phyloP scores from a whole-genome alignment of 2,797 vertebrate genomes.

The Silurus lanzhouensis region DNA sequence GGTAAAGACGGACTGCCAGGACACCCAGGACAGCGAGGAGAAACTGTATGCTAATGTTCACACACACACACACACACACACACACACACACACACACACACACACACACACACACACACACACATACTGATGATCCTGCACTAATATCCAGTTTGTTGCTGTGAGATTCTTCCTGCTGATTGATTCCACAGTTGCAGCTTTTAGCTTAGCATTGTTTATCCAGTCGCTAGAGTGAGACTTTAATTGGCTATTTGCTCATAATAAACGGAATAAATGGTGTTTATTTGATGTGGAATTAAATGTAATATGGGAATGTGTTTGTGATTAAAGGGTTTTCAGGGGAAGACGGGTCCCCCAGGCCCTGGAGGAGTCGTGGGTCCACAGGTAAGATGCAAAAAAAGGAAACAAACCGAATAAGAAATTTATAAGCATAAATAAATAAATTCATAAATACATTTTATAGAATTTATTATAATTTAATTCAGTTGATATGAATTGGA shows the following conservation, averaged over 20 bases:
- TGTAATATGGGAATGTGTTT: constrained; percentile 41
- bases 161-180: neutral
- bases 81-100: too few relatives aligned
- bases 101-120: too few relatives aligned
- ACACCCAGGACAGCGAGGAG: constrained; percentile 94
- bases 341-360: constrained; percentile 96
- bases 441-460: too few relatives aligned
- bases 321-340: constrained; percentile 91
- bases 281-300: neutral
- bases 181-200: neutral
- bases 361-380: constrained; percentile 97
- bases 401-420: too few relatives aligned
- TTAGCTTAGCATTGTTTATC: neutral
- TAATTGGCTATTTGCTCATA: constrained; percentile 1
- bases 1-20: constrained; percentile 96
- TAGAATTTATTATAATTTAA: neutral
- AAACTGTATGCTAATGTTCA: constrained; percentile 84
- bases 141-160: neutral
- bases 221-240: neutral
- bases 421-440: too few relatives aligned
- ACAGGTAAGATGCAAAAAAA: constrained; percentile 76
- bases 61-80: too few relatives aligned
- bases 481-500: neutral
- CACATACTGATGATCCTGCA: too few relatives aligned
- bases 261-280: neutral